Percentiles rank a stretch among this genome's conserved stretches.
Conservation (phyloP, 2,797 vertebrate species). For the Lepus townsendii region DNA sequence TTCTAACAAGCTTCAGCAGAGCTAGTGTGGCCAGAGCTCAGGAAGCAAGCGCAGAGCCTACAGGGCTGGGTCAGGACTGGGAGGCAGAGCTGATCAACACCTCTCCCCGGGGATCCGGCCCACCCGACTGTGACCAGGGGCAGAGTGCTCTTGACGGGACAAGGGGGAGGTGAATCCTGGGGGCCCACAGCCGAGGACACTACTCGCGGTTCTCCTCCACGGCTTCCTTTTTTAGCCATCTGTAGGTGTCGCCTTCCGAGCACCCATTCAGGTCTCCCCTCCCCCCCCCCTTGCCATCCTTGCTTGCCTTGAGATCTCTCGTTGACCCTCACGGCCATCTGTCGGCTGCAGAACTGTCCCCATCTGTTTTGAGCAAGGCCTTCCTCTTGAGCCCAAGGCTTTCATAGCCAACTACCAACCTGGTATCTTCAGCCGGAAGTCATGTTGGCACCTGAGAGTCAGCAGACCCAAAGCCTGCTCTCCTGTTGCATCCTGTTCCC, state of each 20-base stretch:
- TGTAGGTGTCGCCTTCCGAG: background rate
- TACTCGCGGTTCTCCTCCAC: background rate
- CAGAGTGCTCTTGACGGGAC: background rate
- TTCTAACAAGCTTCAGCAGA: background rate
- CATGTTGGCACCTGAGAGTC: background rate
- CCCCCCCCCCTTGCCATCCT: conserved; percentile 37
- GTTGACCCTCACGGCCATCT: conserved; percentile 42
- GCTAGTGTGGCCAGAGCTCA: background rate
- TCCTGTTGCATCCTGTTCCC: background rate
- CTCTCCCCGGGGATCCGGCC: background rate
- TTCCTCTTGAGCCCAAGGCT: conserved; percentile 31
- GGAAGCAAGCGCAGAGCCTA: background rate
- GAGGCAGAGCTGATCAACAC: background rate
- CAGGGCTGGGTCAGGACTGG: background rate
- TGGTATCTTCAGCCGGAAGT: background rate
- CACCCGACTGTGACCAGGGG: background rate
- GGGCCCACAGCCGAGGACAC: background rate
- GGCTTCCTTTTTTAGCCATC: background rate
- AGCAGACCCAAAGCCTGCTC: conserved; percentile 9
- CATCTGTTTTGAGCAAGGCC: background rate
- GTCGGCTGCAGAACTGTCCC: conserved; percentile 51
- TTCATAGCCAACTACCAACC: background rate
- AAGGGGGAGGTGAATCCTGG: background rate
- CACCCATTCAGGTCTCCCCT: conserved; percentile 17
- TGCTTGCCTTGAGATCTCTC: conserved; percentile 36